Evolutionary conservation across 1,140 invertebrate genomes (phyloP).

Genomic region (Drosophila watanabei): DNA sequence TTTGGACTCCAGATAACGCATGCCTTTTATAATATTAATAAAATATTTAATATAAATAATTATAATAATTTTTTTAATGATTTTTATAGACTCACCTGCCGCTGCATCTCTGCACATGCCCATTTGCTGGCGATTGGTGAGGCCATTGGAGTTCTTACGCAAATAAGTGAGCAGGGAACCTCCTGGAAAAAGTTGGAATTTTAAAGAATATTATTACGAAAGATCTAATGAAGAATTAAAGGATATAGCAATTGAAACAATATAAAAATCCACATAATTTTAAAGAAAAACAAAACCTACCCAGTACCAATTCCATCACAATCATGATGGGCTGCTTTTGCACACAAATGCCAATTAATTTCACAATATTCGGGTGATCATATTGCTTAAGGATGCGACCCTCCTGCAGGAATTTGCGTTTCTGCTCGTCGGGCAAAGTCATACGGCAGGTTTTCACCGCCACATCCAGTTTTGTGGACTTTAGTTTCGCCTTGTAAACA

Average conservation of each 20-base stretch:
- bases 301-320: conserved; percentile 93
- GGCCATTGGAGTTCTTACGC: conserved; percentile 90
- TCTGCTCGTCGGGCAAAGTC: conserved; percentile 97
- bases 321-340: conserved; percentile 99
- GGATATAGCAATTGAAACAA: neutral
- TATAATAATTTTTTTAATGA: neutral
- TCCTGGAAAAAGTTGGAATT: conserved; percentile 87
- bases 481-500: conserved; percentile 96
- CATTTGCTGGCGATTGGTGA: conserved; percentile 91
- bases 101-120: conserved; percentile 97
- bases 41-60: neutral
- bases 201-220: neutral
- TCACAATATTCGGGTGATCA: conserved; percentile 98
- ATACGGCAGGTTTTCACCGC: conserved; percentile 98
- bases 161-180: conserved; percentile 96
- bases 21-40: conserved; percentile 85
- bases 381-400: conserved; percentile 98
- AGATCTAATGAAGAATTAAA: neutral
- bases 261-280: neutral
- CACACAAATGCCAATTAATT: conserved; percentile 98
- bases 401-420: conserved; percentile 98
- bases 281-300: conserved; percentile 17
- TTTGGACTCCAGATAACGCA: conserved; percentile 98
- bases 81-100: conserved; percentile 87
- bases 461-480: conserved; percentile 93